These are phyloP conservation scores for Aphelenchoides bicaudatus DNA, from an alignment of 2,888 invertebrate genomes.

Conservation along the genomic window DNA sequence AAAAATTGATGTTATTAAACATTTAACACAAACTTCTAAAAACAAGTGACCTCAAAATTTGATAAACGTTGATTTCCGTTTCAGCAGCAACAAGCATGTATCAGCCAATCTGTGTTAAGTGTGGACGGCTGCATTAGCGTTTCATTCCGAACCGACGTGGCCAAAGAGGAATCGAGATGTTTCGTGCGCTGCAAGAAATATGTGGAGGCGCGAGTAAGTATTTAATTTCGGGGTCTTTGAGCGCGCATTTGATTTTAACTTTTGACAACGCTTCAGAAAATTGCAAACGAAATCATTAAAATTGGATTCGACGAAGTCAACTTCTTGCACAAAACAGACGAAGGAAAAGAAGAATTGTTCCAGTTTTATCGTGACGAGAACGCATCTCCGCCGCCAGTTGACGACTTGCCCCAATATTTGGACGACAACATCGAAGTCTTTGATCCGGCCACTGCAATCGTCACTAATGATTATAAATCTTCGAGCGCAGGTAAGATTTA, in stretches of 20 bases:
- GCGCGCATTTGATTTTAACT: background rate
- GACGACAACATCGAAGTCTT: slow-evolving; percentile 24
- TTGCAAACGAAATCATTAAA: slow-evolving; percentile 1
- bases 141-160: slow-evolving; percentile 2
- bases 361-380: slow-evolving; percentile 17
- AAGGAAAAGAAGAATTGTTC: slow-evolving; percentile 12
- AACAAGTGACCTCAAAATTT: too few relatives aligned
- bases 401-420: slow-evolving; percentile 20
- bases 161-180: background rate
- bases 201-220: background rate
- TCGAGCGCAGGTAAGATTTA: too few relatives aligned
- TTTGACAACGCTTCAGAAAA: slow-evolving; percentile 7
- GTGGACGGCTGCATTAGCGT: background rate
- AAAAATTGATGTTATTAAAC: too few relatives aligned
- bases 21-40: too few relatives aligned
- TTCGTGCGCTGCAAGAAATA: slow-evolving; percentile 1
- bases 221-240: too few relatives aligned
- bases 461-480: slow-evolving; percentile 8
- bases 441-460: slow-evolving; percentile 19
- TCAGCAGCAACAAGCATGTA: slow-evolving; percentile 1
- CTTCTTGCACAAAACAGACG: slow-evolving; percentile 9
- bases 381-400: background rate
- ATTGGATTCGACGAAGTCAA: slow-evolving; percentile 15
- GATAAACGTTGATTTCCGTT: too few relatives aligned
- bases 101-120: background rate